phyloP scores from a whole-genome alignment of 92 coral and sea anemone genomes.

The Epizoanthus ramosus region DNA sequence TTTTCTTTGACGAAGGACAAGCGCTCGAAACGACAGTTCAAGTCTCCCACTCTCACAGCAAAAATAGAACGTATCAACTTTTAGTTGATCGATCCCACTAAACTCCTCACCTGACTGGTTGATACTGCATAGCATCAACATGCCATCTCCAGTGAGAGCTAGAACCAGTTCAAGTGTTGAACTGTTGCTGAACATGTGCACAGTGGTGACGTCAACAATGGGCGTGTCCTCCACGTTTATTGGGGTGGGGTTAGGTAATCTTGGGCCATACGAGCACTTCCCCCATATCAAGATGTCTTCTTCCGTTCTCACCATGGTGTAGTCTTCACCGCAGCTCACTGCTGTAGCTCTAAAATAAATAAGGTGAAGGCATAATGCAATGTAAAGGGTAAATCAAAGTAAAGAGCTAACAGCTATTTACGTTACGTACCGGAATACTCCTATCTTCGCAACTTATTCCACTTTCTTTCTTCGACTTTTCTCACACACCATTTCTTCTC shows the following conservation, averaged over 20 bases:
- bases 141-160: slow-evolving; percentile 48
- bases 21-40: no score
- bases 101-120: slow-evolving; percentile 36
- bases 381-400: no score
- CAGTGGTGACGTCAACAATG: slow-evolving; percentile 67
- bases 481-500: no score
- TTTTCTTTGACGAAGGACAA: no score
- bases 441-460: no score
- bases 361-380: no score
- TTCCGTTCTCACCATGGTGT: slow-evolving; percentile 67
- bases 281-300: slow-evolving; percentile 66
- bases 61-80: neutral
- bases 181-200: slow-evolving; percentile 20
- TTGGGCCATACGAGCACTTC: slow-evolving; percentile 61
- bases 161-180: slow-evolving; percentile 56
- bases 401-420: no score
- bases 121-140: slow-evolving; percentile 58
- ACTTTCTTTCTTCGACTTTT: no score
- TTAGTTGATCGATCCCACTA: neutral
- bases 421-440: no score
- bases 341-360: slow-evolving; percentile 49
- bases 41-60: no score
- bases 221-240: slow-evolving; percentile 20
- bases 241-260: slow-evolving; percentile 52
- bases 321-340: slow-evolving; percentile 60